phyloP scores from a whole-genome alignment of 2,888 invertebrate species.

The Trypoxylon attenuatum region DNA sequence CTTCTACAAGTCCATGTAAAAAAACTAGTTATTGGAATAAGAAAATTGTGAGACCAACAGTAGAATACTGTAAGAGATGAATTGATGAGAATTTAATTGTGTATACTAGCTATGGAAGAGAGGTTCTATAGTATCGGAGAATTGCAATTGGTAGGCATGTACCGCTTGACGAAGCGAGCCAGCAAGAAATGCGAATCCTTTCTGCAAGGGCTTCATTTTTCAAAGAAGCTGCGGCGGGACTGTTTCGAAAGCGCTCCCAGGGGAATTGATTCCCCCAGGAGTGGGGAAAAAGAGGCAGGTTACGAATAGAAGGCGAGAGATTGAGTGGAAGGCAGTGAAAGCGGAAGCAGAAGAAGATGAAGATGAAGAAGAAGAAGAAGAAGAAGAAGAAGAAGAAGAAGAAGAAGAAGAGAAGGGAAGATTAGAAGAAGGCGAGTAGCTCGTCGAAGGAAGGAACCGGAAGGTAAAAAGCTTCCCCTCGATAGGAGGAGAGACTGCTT shows the following conservation, averaged over 20 bases:
- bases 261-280: constrained; percentile 56
- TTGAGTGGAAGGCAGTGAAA: constrained; percentile 1
- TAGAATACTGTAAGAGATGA: too few relatives aligned
- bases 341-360: constrained; percentile 6
- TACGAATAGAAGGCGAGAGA: constrained; percentile 19
- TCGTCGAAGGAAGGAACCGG: constrained; percentile 21
- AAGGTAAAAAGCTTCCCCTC: constrained; percentile 36
- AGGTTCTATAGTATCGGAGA: too few relatives aligned
- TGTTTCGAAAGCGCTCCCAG: constrained; percentile 50
- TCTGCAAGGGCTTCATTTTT: not conserved
- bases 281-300: not conserved
- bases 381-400: constrained; percentile 10
- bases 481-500: constrained; percentile 32
- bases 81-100: too few relatives aligned
- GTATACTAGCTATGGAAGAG: too few relatives aligned
- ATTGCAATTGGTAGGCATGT: constrained; percentile 2
- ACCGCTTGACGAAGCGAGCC: too few relatives aligned
- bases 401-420: constrained; percentile 24
- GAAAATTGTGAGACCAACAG: too few relatives aligned
- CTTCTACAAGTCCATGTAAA: too few relatives aligned
- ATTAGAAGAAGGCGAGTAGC: constrained; percentile 35
- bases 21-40: too few relatives aligned
- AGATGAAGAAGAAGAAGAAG: constrained; percentile 1
- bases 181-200: not conserved
- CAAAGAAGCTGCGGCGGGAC: constrained; percentile 34